Evolutionary conservation across 2,113 vertebrate species (phyloP).

Genomic region (Turdus rufiventris): DNA sequence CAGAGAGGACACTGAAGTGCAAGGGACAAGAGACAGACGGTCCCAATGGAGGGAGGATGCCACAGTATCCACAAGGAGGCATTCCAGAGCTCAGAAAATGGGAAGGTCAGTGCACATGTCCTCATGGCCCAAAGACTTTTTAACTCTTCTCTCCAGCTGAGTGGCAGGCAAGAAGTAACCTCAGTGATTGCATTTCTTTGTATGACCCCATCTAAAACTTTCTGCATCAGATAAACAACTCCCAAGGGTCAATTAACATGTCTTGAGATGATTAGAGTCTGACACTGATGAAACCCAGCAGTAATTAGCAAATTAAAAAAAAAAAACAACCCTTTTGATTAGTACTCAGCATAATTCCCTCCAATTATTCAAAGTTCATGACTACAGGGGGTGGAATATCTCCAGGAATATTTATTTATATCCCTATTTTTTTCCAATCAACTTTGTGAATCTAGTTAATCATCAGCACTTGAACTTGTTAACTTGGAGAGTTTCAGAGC

Average conservation of each 20-base stretch:
- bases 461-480: slow-evolving; percentile 70
- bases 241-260: slow-evolving; percentile 82
- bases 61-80: fast-evolving
- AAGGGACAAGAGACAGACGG: not conserved
- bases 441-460: slow-evolving; percentile 76
- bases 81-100: not conserved
- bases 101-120: not conserved
- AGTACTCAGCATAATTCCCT: slow-evolving; percentile 84
- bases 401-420: slow-evolving; percentile 86
- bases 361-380: slow-evolving; percentile 87
- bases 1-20: not conserved
- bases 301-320: slow-evolving; percentile 81
- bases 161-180: slow-evolving; percentile 26
- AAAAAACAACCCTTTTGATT: slow-evolving; percentile 76
- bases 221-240: slow-evolving; percentile 65
- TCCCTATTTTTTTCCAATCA: slow-evolving; percentile 75
- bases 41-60: not conserved
- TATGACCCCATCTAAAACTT: slow-evolving; percentile 63
- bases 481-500: slow-evolving; percentile 47
- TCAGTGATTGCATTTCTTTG: slow-evolving; percentile 46
- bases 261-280: slow-evolving; percentile 83
- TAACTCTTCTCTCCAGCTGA: not conserved
- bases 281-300: slow-evolving; percentile 83
- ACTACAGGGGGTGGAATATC: slow-evolving; percentile 80
- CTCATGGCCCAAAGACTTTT: not conserved